Percentiles rank a stretch among this genome's conserved stretches.
Conservation (phyloP, 1,140 invertebrate genomes). For the Mactra quadrangularis region DNA sequence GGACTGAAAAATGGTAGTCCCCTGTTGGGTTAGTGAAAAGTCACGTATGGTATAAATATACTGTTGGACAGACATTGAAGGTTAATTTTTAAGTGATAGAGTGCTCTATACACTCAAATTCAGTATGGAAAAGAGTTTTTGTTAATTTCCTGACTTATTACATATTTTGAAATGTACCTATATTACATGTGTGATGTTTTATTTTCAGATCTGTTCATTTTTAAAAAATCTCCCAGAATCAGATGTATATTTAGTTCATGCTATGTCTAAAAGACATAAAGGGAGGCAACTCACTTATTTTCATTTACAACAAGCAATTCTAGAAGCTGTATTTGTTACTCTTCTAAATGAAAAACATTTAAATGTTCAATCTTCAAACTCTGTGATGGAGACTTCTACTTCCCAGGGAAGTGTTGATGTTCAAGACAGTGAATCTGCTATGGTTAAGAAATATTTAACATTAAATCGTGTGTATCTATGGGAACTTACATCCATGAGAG, state of each 20-base stretch:
- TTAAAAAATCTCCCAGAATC: constrained; percentile 10
- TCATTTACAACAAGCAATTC: constrained; percentile 1
- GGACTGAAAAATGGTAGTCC: too few species aligned
- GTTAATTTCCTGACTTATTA: too few species aligned
- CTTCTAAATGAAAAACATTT: constrained; percentile 14
- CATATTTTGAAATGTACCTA: too few species aligned
- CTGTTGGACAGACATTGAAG: too few species aligned
- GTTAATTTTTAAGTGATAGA: too few species aligned
- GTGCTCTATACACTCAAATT: too few species aligned
- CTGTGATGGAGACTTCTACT: neutral
- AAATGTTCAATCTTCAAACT: neutral
- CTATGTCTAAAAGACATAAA: neutral
- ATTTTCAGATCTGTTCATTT: constrained; percentile 22
- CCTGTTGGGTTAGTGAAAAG: too few species aligned
- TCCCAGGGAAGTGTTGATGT: neutral
- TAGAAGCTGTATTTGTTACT: neutral
- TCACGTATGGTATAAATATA: too few species aligned
- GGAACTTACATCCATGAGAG: neutral
- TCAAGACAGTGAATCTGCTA: too few species aligned
- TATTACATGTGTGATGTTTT: too few species aligned
- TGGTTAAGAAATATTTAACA: too few species aligned
- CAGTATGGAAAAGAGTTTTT: too few species aligned
- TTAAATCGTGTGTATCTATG: constrained; percentile 14
- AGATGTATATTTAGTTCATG: constrained; percentile 10
- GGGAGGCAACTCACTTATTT: neutral